Evolutionary conservation across 2,888 invertebrate genomes (phyloP), one percentile per base, ranked within the genome.

Genomic region (Lordiphosa andalusiaca): DNA sequence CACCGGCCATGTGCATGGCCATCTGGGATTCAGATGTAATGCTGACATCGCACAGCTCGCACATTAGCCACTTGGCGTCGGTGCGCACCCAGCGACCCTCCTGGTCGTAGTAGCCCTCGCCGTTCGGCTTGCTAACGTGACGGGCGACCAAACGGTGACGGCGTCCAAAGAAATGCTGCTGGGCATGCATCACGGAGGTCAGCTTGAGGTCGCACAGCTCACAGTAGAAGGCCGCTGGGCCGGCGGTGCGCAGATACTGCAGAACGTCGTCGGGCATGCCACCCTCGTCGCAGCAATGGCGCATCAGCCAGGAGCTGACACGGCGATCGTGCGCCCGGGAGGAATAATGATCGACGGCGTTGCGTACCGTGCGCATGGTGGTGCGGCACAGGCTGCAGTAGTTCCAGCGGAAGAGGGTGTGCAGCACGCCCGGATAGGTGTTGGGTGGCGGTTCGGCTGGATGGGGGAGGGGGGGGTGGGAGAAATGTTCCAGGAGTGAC

Each of bases 21-120:
- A 81, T 64, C 44, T 81, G 84, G 4, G 84, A 66, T 47, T 81
- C 73, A 5, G 84, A 83, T 38, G 80, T 81, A 40, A 81, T 84
- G 50, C 54, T 66, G 23, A 81, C 77, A 9, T 77, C 77, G 56
- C 80, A 81, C 3, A 83, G 21, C 33, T 71, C 58, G 67, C 80
- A 81, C 47, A 63, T 64, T n/a, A 73, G 38, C 51, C 69, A 61
- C 60, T 74, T 81, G 40, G 60, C 50, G 21, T 80, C 67, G 60
- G 77, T 81, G 25, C 81, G 81, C 53, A 73, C 73, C 84, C 84
- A 81, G 30, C 53, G 63, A 13, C 77, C 81, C 2, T 42, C 6
- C 1, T 4, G 23, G 36, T 73, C 69, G 33, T 71, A 77, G 57
- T 53, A 69, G 12, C 76, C 78, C 39, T 59, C 51, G 0, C 78